phyloP scores from a whole-genome alignment of 2,888 invertebrate species.

The Stenodera caucasica region DNA sequence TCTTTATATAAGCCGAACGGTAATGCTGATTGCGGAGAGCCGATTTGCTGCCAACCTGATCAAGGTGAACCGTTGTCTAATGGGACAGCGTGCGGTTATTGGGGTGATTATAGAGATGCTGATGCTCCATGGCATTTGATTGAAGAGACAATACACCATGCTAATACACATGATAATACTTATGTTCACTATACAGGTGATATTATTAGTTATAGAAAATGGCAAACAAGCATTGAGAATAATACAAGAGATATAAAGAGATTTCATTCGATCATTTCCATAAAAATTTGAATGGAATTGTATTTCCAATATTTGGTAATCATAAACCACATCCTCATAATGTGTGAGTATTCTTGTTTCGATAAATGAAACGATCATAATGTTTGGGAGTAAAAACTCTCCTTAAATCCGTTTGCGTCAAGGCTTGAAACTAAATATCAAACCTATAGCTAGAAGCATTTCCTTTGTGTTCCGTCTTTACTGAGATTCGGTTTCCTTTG shows the following conservation, averaged over 20 bases:
- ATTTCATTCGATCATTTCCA: constrained; percentile 55
- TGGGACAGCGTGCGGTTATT: constrained; percentile 66
- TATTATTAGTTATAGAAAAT: constrained; percentile 82
- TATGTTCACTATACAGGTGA: constrained; percentile 85
- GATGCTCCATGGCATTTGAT: constrained; percentile 71
- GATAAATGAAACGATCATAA: too few relatives aligned
- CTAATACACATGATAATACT: constrained; percentile 58
- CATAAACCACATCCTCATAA: constrained; percentile 77
- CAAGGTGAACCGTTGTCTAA: constrained; percentile 59
- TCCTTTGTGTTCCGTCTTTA: too few relatives aligned
- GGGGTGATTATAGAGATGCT: constrained; percentile 80
- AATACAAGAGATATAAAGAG: constrained; percentile 64
- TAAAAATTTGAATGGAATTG: constrained; percentile 57
- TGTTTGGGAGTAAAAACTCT: too few relatives aligned
- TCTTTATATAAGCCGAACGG: constrained; percentile 69
- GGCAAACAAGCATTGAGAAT: constrained; percentile 72
- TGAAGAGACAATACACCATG: too few relatives aligned
- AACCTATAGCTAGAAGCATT: too few relatives aligned
- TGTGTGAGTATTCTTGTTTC: too few relatives aligned
- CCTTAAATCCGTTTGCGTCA: too few relatives aligned
- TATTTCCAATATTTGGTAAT: constrained; percentile 68
- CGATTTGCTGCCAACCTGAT: constrained; percentile 74
- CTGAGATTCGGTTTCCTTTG: too few relatives aligned
- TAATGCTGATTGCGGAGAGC: constrained; percentile 72
- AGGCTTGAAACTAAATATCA: too few relatives aligned